Conservation (phyloP, 2,113 vertebrate genomes). For the Anolis sagrei region DNA sequence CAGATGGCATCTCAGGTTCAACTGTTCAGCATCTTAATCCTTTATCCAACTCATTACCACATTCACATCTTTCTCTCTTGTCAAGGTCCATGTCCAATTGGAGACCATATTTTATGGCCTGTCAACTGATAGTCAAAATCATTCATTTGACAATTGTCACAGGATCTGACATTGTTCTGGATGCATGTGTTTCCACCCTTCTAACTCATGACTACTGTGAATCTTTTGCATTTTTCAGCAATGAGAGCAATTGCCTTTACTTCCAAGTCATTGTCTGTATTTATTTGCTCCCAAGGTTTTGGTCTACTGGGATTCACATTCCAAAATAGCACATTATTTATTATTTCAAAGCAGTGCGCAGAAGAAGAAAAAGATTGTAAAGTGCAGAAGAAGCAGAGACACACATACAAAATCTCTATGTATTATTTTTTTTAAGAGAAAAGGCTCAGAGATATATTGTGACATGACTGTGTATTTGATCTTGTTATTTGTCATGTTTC, state of each 20-base stretch:
- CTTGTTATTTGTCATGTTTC: constrained; percentile 74
- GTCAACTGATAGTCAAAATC: background rate
- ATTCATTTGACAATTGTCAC: background rate
- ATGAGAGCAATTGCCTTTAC: constrained; percentile 40
- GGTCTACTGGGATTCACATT: constrained; percentile 30
- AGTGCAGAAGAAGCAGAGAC: constrained; percentile 40
- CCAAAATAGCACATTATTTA: constrained; percentile 54
- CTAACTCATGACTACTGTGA: background rate
- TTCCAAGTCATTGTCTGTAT: constrained; percentile 38
- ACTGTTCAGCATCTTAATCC: background rate
- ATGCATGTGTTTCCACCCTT: background rate
- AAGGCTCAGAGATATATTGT: constrained; percentile 66
- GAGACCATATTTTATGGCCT: constrained; percentile 24
- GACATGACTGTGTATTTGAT: constrained; percentile 70
- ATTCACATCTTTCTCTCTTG: constrained; percentile 4
- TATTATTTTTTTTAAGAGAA: constrained; percentile 52
- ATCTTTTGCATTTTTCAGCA: constrained; percentile 35
- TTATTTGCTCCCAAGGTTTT: constrained; percentile 35
- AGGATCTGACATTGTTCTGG: constrained; percentile 19
- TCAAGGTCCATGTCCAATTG: background rate
- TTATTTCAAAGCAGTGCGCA: constrained; percentile 46
- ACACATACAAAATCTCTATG: constrained; percentile 37
- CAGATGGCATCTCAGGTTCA: background rate
- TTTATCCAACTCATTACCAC: background rate
- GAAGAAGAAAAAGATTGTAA: constrained; percentile 26